A percentile compares a stretch with the other conserved stretches of the same genome.
These are phyloP conservation scores for Acanthosepion pharaonis DNA, from an alignment of 2,888 invertebrate species.

Conservation along the genomic window DNA sequence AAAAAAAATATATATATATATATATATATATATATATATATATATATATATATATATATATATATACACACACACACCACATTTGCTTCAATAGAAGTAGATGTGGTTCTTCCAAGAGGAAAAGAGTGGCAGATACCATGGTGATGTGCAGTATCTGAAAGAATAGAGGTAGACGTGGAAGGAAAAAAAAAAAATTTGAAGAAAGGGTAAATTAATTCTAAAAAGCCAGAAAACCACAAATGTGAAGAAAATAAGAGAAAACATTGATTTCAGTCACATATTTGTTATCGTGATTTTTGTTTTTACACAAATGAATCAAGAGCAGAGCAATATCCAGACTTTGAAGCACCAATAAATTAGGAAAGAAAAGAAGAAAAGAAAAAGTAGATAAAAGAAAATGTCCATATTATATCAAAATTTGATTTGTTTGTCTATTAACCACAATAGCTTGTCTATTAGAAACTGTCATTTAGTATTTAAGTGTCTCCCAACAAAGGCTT, in stretches of 20 bases:
- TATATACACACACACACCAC: not conserved
- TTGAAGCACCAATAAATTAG: constrained; percentile 15
- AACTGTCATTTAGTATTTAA: not conserved
- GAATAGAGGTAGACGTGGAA: not conserved
- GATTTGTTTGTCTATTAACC: not conserved
- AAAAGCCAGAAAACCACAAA: not conserved
- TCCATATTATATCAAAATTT: not conserved
- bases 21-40: no score
- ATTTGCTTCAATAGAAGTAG: not conserved
- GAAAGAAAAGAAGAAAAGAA: not conserved
- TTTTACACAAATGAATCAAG: not conserved
- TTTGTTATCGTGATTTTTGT: not conserved
- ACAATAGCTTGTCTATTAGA: not conserved
- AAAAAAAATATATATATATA: not conserved
- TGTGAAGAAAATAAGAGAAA: not conserved
- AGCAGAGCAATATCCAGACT: no score
- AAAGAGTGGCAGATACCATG: not conserved
- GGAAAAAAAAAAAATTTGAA: not conserved
- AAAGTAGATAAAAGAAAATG: not conserved
- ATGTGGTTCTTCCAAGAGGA: not conserved
- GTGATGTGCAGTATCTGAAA: not conserved
- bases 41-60: no score
- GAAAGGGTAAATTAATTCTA: not conserved
- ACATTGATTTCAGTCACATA: constrained; percentile 13
- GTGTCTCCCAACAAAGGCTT: not conserved